Evolutionary conservation across 2,113 vertebrate genomes (phyloP).

Genomic region (Protomyctophum bolini): DNA sequence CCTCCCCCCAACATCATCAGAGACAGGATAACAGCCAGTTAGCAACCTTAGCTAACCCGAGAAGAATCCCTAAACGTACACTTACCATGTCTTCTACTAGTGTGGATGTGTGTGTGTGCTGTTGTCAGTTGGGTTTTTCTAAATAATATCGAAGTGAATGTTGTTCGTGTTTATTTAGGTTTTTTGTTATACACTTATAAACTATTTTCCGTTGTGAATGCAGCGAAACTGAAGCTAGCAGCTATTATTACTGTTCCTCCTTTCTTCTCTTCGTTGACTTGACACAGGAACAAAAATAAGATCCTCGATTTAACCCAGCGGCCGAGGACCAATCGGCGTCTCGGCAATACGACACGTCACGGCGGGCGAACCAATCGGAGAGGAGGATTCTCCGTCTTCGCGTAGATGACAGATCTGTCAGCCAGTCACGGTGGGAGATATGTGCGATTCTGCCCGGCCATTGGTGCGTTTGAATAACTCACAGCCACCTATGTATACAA

Average conservation of each 20-base stretch:
- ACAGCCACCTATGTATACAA: constrained; percentile 20
- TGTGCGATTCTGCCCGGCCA: constrained; percentile 40
- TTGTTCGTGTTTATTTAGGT: not conserved
- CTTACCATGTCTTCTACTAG: constrained; percentile 71
- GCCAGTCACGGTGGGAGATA: constrained; percentile 37
- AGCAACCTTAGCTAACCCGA: too few relatives aligned
- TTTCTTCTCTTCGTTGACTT: constrained; percentile 77
- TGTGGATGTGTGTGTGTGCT: constrained; percentile 6
- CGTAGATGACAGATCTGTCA: not conserved
- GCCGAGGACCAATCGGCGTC: constrained; percentile 61
- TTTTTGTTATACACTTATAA: not conserved
- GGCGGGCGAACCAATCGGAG: constrained; percentile 53
- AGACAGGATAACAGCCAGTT: too few relatives aligned
- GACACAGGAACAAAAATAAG: constrained; percentile 85
- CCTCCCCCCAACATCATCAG: too few relatives aligned
- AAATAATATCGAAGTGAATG: constrained; percentile 10
- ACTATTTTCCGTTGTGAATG: constrained; percentile 36
- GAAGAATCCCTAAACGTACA: not conserved
- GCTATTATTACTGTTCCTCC: constrained; percentile 19
- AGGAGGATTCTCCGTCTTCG: not conserved
- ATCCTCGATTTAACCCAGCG: constrained; percentile 55
- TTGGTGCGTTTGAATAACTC: constrained; percentile 81
- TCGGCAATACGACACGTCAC: constrained; percentile 11
- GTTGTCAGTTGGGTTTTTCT: constrained; percentile 8
- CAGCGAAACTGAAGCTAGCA: constrained; percentile 18